Evolutionary conservation across 1,140 invertebrate species (phyloP).

Genomic region (Tetragonula clypearis): DNA sequence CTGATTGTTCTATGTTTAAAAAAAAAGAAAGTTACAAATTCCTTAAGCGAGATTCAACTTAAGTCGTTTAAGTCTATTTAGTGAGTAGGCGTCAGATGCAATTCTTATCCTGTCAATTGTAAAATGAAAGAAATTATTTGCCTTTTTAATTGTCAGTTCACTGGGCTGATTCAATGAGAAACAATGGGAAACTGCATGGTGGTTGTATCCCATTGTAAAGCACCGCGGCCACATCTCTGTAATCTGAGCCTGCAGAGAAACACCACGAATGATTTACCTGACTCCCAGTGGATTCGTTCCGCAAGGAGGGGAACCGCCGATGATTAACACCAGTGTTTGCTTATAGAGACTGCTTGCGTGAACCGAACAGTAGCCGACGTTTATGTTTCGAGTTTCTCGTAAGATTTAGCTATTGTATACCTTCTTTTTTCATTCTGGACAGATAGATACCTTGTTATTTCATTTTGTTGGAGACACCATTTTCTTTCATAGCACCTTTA

Average conservation of each 20-base stretch:
- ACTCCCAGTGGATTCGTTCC: slow-evolving; percentile 36
- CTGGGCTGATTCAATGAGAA: background rate
- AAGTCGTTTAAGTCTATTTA: background rate
- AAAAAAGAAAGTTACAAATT: background rate
- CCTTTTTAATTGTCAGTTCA: background rate
- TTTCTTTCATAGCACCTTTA: background rate
- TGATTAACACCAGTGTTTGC: slow-evolving; percentile 43
- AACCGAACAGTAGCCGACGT: slow-evolving; percentile 48
- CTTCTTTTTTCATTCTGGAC: background rate
- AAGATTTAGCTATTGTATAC: background rate
- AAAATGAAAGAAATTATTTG: background rate
- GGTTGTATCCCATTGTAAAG: slow-evolving; percentile 21
- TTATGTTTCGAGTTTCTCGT: slow-evolving; percentile 51
- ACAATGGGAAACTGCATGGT: background rate
- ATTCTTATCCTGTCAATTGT: background rate
- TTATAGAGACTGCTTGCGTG: slow-evolving; percentile 47
- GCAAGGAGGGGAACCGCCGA: slow-evolving; percentile 9
- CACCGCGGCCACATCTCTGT: slow-evolving; percentile 28
- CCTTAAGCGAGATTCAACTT: background rate
- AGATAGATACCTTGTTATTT: background rate
- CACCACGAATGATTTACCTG: slow-evolving; percentile 39
- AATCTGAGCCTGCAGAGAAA: slow-evolving; percentile 29
- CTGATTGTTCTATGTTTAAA: too few relatives aligned
- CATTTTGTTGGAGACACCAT: background rate
- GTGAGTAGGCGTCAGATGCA: background rate